These are phyloP conservation scores for Hololepta plana DNA, from an alignment of 2,888 invertebrate species.

Conservation along the genomic window DNA sequence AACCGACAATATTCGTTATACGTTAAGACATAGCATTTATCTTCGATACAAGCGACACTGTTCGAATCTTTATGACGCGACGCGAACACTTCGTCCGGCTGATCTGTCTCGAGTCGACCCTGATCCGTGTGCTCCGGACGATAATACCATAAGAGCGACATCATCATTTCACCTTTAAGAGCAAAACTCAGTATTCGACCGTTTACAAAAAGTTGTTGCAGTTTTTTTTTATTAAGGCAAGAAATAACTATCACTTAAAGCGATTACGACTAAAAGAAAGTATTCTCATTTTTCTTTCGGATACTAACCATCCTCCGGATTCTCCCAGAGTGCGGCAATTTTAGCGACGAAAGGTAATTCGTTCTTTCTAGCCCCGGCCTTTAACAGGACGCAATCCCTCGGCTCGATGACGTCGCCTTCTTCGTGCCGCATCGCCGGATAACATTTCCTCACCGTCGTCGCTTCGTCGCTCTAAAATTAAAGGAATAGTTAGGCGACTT, in stretches of 20 bases:
- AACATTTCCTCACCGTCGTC: constrained; percentile 63
- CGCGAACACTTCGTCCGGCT: constrained; percentile 86
- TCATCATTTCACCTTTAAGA: constrained; percentile 85
- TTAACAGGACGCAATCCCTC: constrained; percentile 80
- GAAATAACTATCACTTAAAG: constrained; percentile 1
- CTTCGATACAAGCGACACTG: constrained; percentile 94
- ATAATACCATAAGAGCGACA: constrained; percentile 93
- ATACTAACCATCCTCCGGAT: constrained; percentile 70
- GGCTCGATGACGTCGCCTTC: constrained; percentile 76
- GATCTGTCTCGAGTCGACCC: constrained; percentile 62
- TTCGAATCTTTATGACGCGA: constrained; percentile 90
- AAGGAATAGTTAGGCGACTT: too few relatives aligned
- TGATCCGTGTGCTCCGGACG: constrained; percentile 92
- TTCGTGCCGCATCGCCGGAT: constrained; percentile 74
- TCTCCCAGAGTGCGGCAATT: constrained; percentile 88
- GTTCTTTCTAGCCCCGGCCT: constrained; percentile 64
- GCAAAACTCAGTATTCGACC: constrained; percentile 1
- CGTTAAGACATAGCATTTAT: constrained; percentile 91
- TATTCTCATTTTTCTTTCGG: background rate
- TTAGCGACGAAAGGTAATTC: constrained; percentile 90
- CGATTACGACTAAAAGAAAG: background rate
- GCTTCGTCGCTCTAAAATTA: constrained; percentile 55
- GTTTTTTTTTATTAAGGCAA: background rate
- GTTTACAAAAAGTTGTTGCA: constrained; percentile 2
- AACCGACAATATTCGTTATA: constrained; percentile 95